Conservation (phyloP, 2,797 vertebrate genomes). For the Eulemur coronatus region DNA sequence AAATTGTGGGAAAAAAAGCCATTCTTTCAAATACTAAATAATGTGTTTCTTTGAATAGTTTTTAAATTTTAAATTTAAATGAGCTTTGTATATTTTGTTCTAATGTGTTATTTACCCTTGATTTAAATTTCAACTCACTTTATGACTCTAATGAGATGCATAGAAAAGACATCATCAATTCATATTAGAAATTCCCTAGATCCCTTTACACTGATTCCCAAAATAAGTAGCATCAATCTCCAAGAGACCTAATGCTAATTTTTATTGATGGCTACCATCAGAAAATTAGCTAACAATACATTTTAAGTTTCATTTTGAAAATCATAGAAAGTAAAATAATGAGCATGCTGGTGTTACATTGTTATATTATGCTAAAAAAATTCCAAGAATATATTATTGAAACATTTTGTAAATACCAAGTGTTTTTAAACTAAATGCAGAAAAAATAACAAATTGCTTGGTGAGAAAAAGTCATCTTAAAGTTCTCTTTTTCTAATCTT, state of each 20-base stretch:
- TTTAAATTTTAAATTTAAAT: constrained; percentile 77
- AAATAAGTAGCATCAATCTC: constrained; percentile 75
- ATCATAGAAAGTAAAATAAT: constrained; percentile 71
- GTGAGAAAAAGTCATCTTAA: not conserved
- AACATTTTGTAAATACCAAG: constrained; percentile 53
- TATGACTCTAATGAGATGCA: constrained; percentile 83
- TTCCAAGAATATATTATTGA: constrained; percentile 32
- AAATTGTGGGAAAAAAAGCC: constrained; percentile 41
- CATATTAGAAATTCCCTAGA: constrained; percentile 80
- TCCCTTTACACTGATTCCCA: constrained; percentile 80
- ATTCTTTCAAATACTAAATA: constrained; percentile 47
- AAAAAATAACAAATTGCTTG: not conserved
- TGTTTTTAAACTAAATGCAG: not conserved
- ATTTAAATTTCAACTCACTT: constrained; percentile 84
- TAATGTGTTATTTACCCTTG: constrained; percentile 85
- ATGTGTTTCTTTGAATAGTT: constrained; percentile 58
- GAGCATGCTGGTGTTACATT: constrained; percentile 60
- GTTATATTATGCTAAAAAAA: not conserved
- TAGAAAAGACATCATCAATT: constrained; percentile 84
- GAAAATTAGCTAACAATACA: constrained; percentile 81
- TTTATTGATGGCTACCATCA: constrained; percentile 82
- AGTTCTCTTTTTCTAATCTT: not conserved
- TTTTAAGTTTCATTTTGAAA: constrained; percentile 72
- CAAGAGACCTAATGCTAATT: constrained; percentile 81
- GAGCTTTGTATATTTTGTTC: constrained; percentile 73